Conservation (phyloP, 2,797 vertebrate species). For the Leptatherina wallacei region DNA sequence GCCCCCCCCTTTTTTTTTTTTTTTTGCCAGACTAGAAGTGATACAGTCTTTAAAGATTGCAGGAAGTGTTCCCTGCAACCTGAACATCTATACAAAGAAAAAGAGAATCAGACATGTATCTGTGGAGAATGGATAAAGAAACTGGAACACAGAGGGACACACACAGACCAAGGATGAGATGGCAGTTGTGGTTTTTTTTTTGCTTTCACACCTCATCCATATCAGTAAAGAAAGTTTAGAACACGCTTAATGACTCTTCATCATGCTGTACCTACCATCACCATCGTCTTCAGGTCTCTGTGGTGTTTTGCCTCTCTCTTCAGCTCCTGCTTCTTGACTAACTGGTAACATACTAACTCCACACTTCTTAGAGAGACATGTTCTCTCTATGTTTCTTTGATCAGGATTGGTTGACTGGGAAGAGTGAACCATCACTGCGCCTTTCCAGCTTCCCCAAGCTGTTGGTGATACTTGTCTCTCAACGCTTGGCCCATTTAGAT, state of each 20-base stretch:
- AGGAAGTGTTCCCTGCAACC: not conserved
- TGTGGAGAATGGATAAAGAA: not conserved
- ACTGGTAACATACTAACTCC: slow-evolving; percentile 16
- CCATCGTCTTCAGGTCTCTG: slow-evolving; percentile 13
- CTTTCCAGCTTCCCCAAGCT: not conserved
- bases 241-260: slow-evolving; percentile 6
- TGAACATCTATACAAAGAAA: not conserved
- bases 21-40: not conserved
- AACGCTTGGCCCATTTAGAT: slow-evolving; percentile 4
- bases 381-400: slow-evolving; percentile 13
- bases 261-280: slow-evolving; percentile 39
- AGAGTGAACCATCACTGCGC: not conserved
- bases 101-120: not conserved
- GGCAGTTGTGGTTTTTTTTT: slow-evolving; percentile 12
- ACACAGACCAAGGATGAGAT: not conserved
- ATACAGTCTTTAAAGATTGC: not conserved
- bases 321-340: slow-evolving; percentile 16
- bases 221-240: slow-evolving; percentile 1
- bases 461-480: slow-evolving; percentile 12
- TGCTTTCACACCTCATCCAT: slow-evolving; percentile 12
- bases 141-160: slow-evolving; percentile 7
- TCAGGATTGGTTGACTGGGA: slow-evolving; percentile 6
- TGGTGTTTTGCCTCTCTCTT: slow-evolving; percentile 19
- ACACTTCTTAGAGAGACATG: slow-evolving; percentile 4
- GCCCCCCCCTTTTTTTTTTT: not conserved